Base-by-base conservation (phyloP, 2,113 vertebrate species). In the Cheirogaleus medius region DNA sequence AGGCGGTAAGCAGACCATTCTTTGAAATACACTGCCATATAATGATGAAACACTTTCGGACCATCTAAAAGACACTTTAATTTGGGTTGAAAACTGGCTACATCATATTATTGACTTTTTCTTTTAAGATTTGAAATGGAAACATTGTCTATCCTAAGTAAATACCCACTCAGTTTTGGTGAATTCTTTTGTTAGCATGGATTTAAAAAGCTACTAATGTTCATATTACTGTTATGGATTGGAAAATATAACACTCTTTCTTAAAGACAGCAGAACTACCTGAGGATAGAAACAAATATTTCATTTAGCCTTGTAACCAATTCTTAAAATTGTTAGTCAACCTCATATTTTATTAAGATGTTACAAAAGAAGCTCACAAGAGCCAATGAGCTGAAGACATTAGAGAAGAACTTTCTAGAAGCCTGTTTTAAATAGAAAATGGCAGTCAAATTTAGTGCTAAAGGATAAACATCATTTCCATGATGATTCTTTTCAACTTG, bases 371-470 rank as follows among this genome's bases (percentile, higher is more conserved):
- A 77, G 60, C 15, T 68, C 21, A 81, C 63, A 89, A 89, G 21
- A 87, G 34, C 27, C 76, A 97, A 63, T 3, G 14, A 77, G 18
- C 66, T 82, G 37, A 86, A 64, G 34, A 23, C 68, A 87, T 78
- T 27, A 86, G 44, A 92, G 6, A 94, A 54, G 17, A 17, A 42
- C 20, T 37, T 81, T 87, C 25, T 12, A 11, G 47, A 92, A 81
- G n/a, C 14, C n/a, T 94, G 18, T 91, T 95, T 90, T 88, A 89
- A 94, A 93, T 86, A 91, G 44, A 74, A 95, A 91, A 95, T 64
- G 20, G 5, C 21, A 95, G 54, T 84, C 76, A 68, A 56, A 97
- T 60, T 77, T 84, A 78, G 37, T 25, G 47, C 21, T 91, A 25
- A 89, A 97, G 68, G 27, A 80, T 93, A 82, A 97, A 95, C 25